Evolutionary conservation across 2,113 vertebrate genomes (phyloP).

Genomic region (Peromyscus polionotus): DNA sequence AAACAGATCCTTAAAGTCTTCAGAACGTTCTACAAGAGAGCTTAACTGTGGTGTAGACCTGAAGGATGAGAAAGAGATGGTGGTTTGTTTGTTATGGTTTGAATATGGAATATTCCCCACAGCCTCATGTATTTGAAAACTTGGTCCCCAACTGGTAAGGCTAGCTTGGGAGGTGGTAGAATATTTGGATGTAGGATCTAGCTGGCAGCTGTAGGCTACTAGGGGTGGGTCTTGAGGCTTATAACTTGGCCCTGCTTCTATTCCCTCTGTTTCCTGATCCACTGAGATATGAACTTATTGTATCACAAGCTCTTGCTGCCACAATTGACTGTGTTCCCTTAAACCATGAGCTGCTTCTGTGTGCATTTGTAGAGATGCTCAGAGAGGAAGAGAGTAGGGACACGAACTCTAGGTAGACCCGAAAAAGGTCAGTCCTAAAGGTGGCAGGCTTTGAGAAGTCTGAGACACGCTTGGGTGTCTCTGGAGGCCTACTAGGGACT

Average conservation of each 20-base stretch:
- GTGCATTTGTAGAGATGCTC: not conserved
- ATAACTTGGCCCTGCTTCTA: not conserved
- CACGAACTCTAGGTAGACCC: not conserved
- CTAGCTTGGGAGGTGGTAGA: not conserved
- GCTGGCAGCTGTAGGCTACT: not conserved
- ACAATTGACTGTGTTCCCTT: not conserved
- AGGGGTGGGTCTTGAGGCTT: not conserved
- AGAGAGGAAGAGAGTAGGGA: not conserved
- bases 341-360: not conserved
- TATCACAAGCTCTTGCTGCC: not conserved
- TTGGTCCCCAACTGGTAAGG: not conserved
- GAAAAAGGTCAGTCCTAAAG: not conserved
- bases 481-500: not conserved
- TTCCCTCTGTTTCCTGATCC: not conserved
- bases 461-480: not conserved
- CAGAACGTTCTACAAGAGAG: not conserved
- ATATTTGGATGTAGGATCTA: not conserved
- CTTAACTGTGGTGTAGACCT: not conserved
- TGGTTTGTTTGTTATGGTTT: not conserved
- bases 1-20: not conserved
- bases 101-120: not conserved
- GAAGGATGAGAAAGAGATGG: not conserved
- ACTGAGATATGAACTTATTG: not conserved
- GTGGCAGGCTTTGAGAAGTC: not conserved
- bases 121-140: not conserved